Conservation (phyloP, 2,797 vertebrate species). For the Catostomus latipinnis region DNA sequence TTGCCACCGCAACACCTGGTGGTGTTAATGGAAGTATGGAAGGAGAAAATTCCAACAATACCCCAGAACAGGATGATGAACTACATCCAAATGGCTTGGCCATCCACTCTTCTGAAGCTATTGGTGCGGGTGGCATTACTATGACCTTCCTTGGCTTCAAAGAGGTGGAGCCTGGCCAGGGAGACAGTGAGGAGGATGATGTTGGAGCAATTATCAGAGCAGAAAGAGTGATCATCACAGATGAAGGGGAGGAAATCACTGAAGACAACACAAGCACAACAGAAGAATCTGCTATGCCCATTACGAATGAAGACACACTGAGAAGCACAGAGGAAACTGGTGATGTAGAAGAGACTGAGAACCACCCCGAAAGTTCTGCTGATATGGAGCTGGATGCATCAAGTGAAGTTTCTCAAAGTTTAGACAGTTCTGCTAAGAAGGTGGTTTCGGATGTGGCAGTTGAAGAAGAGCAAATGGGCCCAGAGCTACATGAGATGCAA, state of each 20-base stretch:
- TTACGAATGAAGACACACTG: background rate
- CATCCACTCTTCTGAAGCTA: conserved; percentile 10
- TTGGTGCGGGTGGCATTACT: conserved; percentile 34
- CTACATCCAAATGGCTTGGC: conserved; percentile 53
- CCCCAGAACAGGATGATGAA: conserved; percentile 19
- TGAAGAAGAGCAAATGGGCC: conserved; percentile 18
- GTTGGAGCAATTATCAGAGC: conserved; percentile 74
- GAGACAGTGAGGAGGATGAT: conserved; percentile 58
- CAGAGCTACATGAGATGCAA: conserved; percentile 22
- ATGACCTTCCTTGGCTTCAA: conserved; percentile 53
- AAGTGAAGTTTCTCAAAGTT: conserved; percentile 1
- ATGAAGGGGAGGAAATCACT: conserved; percentile 69
- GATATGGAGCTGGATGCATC: background rate
- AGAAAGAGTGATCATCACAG: conserved; percentile 75
- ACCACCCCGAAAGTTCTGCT: background rate
- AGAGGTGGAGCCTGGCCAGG: conserved; percentile 52
- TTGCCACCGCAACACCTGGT: background rate
- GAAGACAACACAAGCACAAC: background rate
- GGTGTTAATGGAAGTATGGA: conserved; percentile 60
- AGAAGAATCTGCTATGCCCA: background rate
- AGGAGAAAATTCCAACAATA: conserved; percentile 17
- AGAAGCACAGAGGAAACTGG: conserved; percentile 21
- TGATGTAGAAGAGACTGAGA: background rate
- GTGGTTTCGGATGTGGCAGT: background rate
- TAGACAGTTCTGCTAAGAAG: conserved; percentile 35